Conservation (phyloP, 2,113 vertebrate genomes). For the Rhizomys pruinosus region DNA sequence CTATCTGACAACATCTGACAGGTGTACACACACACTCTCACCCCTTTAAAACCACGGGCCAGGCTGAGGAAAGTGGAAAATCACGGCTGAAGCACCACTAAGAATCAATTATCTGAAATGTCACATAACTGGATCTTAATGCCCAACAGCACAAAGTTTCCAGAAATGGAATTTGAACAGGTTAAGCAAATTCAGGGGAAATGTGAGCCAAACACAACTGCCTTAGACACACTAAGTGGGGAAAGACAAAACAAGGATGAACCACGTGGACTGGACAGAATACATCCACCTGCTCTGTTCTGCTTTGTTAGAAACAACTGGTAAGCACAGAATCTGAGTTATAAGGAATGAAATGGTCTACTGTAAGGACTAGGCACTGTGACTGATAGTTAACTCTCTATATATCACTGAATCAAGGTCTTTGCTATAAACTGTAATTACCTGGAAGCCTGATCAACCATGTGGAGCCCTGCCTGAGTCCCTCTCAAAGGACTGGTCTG, state of each 20-base stretch:
- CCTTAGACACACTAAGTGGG: not conserved
- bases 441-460: not conserved
- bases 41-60: slow-evolving; percentile 56
- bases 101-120: slow-evolving; percentile 67
- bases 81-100: slow-evolving; percentile 33
- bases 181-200: slow-evolving; percentile 71
- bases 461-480: not conserved
- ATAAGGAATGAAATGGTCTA: slow-evolving; percentile 33
- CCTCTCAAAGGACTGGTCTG: not conserved
- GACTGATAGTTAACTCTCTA: not conserved
- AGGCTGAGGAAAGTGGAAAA: slow-evolving; percentile 64
- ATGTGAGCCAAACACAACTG: slow-evolving; percentile 45
- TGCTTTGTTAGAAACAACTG: slow-evolving; percentile 11
- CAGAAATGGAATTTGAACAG: slow-evolving; percentile 64
- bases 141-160: slow-evolving; percentile 29
- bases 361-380: not conserved
- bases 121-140: not conserved
- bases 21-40: slow-evolving; percentile 34
- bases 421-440: not conserved
- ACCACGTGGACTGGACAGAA: not conserved
- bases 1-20: slow-evolving; percentile 52
- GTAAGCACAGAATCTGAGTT: not conserved
- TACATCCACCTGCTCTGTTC: not conserved
- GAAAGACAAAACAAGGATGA: slow-evolving; percentile 25
- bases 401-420: not conserved